Conservation (phyloP, 2,113 vertebrate genomes). For the Irena cyanogastra region DNA sequence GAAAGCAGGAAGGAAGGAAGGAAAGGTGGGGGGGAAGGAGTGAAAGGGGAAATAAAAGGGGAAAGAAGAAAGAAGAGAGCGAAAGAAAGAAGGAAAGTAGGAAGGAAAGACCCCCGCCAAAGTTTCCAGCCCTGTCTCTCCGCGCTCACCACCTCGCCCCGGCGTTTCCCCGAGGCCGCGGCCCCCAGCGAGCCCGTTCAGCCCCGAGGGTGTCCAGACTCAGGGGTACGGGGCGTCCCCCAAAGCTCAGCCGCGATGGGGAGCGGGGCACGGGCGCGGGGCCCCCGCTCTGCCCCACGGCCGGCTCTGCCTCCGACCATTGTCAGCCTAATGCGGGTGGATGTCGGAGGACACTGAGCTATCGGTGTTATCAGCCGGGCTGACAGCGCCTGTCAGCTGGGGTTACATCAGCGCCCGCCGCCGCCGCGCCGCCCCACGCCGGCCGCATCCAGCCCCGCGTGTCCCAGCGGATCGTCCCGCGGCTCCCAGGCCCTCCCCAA, state of each 20-base stretch:
- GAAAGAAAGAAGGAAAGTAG: background rate
- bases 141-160: background rate
- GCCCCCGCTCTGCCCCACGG: background rate
- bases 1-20: background rate
- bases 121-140: background rate
- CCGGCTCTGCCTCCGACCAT: background rate
- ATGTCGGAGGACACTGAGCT: conserved; percentile 74
- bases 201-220: background rate
- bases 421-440: conserved; percentile 12
- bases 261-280: background rate
- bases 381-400: conserved; percentile 77
- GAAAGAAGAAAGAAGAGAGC: background rate
- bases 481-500: conserved; percentile 61
- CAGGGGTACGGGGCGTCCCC: background rate
- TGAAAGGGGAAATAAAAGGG: background rate
- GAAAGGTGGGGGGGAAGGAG: accelerated
- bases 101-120: background rate
- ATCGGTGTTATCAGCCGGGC: conserved; percentile 54
- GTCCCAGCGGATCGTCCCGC: conserved; percentile 44
- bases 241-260: background rate
- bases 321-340: conserved; percentile 54
- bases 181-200: background rate
- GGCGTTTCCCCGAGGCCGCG: background rate
- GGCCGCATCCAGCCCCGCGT: background rate
- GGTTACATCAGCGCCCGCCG: conserved; percentile 65